Conservation (phyloP, 1,140 invertebrate species). For the Saccostrea cuccullata region DNA sequence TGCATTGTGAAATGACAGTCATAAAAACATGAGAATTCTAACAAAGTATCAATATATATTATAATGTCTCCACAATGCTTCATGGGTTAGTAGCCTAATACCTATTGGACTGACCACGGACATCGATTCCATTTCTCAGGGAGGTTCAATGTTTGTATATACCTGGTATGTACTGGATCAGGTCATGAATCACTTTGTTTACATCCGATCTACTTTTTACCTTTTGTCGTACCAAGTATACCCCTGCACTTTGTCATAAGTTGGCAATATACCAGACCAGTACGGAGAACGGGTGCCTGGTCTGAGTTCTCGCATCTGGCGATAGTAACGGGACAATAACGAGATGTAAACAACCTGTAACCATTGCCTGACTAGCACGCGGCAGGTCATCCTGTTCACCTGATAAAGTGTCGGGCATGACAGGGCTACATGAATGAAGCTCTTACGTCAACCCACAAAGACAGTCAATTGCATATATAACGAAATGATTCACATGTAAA, state of each 20-base stretch:
- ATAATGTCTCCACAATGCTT: not conserved
- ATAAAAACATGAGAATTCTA: no score
- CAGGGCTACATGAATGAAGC: slow-evolving; percentile 10
- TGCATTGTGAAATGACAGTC: no score
- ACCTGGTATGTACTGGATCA: not conserved
- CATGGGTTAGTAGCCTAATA: not conserved
- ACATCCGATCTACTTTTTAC: not conserved
- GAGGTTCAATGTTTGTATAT: not conserved
- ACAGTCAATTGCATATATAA: not conserved
- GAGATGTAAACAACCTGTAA: slow-evolving; percentile 15
- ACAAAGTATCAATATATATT: no score
- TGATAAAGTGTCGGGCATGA: slow-evolving; percentile 7
- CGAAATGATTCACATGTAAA: slow-evolving; percentile 18
- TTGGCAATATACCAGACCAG: slow-evolving; percentile 11
- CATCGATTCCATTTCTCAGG: not conserved
- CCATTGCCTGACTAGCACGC: slow-evolving; percentile 30
- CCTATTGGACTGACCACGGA: not conserved
- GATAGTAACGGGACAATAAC: slow-evolving; percentile 24
- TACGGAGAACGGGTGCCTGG: not conserved
- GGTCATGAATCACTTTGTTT: not conserved
- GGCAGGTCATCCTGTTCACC: not conserved
- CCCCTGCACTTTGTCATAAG: not conserved
- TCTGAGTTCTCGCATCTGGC: not conserved
- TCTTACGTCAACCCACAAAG: not conserved
- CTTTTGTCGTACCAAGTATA: not conserved